phyloP scores from a whole-genome alignment of 2,888 invertebrate genomes.

The Chesias legatella region DNA sequence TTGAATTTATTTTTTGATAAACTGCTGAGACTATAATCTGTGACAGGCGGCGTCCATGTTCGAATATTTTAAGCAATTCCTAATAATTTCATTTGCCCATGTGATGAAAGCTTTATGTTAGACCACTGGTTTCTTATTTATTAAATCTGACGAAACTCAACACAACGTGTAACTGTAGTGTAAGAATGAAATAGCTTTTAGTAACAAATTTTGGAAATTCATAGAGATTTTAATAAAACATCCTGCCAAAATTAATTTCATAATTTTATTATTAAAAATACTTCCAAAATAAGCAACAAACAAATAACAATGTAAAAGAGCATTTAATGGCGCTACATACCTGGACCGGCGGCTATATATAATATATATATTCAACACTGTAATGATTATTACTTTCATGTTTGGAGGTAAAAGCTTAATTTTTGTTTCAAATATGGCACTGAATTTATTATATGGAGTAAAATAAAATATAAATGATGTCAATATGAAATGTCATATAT shows the following conservation, averaged over 20 bases:
- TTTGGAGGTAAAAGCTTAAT: constrained; percentile 11
- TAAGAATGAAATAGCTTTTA: constrained; percentile 43
- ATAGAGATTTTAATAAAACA: constrained; percentile 68
- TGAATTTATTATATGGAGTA: constrained; percentile 34
- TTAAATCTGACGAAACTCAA: constrained; percentile 5
- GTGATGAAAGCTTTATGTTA: constrained; percentile 1
- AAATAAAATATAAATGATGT: constrained; percentile 18
- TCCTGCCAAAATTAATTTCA: constrained; percentile 59
- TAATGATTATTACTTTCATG: constrained; percentile 41
- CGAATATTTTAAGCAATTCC: not conserved
- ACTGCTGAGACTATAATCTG: constrained; percentile 10
- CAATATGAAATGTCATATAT: constrained; percentile 18
- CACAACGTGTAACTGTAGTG: constrained; percentile 23
- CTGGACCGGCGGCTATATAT: constrained; percentile 55
- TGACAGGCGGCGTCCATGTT: constrained; percentile 7
- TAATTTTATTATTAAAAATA: constrained; percentile 73
- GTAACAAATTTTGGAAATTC: constrained; percentile 43
- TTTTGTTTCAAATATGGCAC: constrained; percentile 45
- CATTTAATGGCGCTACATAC: constrained; percentile 58
- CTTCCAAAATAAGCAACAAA: constrained; percentile 80
- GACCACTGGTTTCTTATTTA: constrained; percentile 2
- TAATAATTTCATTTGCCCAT: not conserved
- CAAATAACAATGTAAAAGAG: constrained; percentile 77
- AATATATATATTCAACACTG: constrained; percentile 59
- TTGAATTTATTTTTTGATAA: constrained; percentile 14